Base-by-base conservation (phyloP, 53 echinoderm and acorn worm species). In the Luidia sarsii region DNA sequence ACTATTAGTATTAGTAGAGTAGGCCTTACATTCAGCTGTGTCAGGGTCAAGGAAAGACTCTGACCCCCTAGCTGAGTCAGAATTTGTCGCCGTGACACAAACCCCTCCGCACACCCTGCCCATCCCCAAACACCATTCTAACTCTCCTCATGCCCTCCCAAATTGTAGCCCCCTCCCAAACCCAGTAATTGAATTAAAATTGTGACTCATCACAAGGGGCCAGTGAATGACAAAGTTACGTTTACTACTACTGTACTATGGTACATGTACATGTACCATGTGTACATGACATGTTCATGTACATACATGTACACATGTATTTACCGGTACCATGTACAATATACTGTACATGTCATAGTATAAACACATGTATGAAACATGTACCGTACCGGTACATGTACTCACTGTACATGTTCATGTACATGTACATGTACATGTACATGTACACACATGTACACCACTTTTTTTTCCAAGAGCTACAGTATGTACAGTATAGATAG, bases 31-130 rank as follows among this genome's bases (percentile, higher is more conserved):
- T n/a, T n/a, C n/a, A 50, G 50, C 30, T 39, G 21, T 53, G 71
- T 71, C 55, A 55, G n/a, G 71, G 71, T 36, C 71, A 71, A 25
- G 38, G 69, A 64, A 33, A 64, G 4, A 15, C 20, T n/a, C 39
- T 1, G 14, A 71, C 24, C 53, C 50, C 55, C 50, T 50, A 63
- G 63, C 35, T 56, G 35, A 33, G 22, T 54, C 4, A 55, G 33
- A 53, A 37, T 82, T 18, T 15, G 30, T 22, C 34, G 45, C 70
- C 82, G 14, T 71, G 70, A 20, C 64, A 46, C 41, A 34, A 33
- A 38, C 46, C 29, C 65, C 50, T 33, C 6, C 27, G 23, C n/a
- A n/a, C n/a, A n/a, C n/a, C n/a, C n/a, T n/a, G n/a, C n/a, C n/a
- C n/a, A n/a, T n/a, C n/a, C n/a, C n/a, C n/a, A n/a, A n/a, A n/a